These are phyloP conservation scores for Telmatherina bonti DNA, from an alignment of 2,797 vertebrate genomes.

Conservation along the genomic window DNA sequence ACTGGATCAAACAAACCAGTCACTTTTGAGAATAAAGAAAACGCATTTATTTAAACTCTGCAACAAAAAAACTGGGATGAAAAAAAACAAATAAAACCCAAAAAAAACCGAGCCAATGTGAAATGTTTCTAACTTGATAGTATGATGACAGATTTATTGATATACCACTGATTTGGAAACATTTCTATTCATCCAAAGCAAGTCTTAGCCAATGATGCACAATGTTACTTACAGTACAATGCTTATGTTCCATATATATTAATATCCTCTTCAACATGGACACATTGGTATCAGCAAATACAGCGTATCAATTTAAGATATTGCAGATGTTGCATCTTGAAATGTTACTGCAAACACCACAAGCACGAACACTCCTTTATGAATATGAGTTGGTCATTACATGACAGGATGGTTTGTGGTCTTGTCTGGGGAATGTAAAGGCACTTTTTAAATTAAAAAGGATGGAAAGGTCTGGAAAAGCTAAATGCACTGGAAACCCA, in stretches of 20 bases:
- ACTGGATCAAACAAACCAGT: constrained; percentile 1
- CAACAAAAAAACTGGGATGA: constrained; percentile 52
- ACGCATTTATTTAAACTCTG: constrained; percentile 70
- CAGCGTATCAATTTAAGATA: constrained; percentile 45
- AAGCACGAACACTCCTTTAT: constrained; percentile 56
- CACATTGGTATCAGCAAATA: constrained; percentile 49
- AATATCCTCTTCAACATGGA: constrained; percentile 44
- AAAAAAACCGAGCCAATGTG: constrained; percentile 16
- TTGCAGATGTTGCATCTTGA: constrained; percentile 61
- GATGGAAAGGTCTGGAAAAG: constrained; percentile 35
- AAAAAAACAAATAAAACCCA: constrained; percentile 32
- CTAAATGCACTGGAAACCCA: constrained; percentile 58
- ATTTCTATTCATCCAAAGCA: constrained; percentile 44
- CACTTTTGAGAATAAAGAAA: not conserved
- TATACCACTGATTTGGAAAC: constrained; percentile 30
- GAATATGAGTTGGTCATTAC: constrained; percentile 56
- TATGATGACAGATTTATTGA: constrained; percentile 50
- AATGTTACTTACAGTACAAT: constrained; percentile 38
- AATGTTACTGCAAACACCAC: constrained; percentile 74
- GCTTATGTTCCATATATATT: constrained; percentile 35
- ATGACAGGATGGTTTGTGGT: constrained; percentile 52
- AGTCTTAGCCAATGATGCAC: constrained; percentile 51
- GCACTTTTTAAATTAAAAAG: constrained; percentile 85
- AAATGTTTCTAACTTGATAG: constrained; percentile 46
- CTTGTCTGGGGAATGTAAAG: constrained; percentile 81